A percentile compares a stretch with the other conserved stretches of the same genome.
These are phyloP conservation scores for Larimichthys crocea DNA, from an alignment of 2,113 vertebrate genomes.

Conservation along the genomic window DNA sequence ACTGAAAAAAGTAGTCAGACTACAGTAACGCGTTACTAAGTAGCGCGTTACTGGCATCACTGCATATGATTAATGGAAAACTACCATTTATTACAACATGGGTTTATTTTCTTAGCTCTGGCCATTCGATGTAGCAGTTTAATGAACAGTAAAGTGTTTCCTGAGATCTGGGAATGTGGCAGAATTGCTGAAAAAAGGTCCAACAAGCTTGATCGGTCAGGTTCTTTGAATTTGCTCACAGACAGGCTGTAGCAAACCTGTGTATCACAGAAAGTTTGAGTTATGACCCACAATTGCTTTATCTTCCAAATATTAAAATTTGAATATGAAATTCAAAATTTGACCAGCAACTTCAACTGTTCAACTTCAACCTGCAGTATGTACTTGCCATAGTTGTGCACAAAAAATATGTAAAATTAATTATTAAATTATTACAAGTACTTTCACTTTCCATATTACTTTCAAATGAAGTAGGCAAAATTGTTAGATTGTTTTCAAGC, in stretches of 20 bases:
- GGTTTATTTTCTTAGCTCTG: neutral
- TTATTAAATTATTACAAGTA: conserved; percentile 3
- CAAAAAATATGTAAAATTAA: neutral
- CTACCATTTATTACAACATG: neutral
- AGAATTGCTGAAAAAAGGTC: neutral
- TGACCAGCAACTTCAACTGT: too few relatives aligned
- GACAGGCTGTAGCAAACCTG: conserved; percentile 1
- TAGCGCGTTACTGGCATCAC: too few relatives aligned
- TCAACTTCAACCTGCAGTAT: neutral
- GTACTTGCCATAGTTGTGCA: neutral
- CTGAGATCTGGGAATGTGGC: neutral
- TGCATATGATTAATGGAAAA: neutral
- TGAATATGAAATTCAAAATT: too few relatives aligned
- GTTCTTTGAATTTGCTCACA: neutral
- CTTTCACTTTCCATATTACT: neutral
- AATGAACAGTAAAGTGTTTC: neutral
- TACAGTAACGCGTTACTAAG: too few relatives aligned
- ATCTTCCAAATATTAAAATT: too few relatives aligned
- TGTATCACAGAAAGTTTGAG: too few relatives aligned
- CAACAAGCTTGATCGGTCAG: too few relatives aligned
- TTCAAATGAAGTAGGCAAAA: neutral
- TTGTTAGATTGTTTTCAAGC: neutral
- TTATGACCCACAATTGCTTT: too few relatives aligned
- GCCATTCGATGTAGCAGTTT: neutral
- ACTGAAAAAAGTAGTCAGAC: too few relatives aligned